These are phyloP conservation scores for Reticulitermes lucifugus DNA, from an alignment of 2,888 invertebrate species.

Conservation along the genomic window DNA sequence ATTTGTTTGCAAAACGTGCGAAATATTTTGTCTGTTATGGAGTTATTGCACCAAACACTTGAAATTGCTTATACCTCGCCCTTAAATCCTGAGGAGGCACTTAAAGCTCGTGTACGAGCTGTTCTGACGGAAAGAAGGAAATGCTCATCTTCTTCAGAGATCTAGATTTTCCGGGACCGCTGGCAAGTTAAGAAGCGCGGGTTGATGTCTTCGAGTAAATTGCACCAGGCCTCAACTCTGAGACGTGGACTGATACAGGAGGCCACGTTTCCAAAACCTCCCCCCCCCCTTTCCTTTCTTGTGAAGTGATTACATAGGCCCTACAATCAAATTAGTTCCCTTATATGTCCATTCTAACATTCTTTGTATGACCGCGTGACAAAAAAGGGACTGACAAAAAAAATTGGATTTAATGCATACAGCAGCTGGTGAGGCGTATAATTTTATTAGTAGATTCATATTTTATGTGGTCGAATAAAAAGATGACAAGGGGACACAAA, in stretches of 20 bases:
- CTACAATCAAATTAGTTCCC: neutral
- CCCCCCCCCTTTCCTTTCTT: neutral
- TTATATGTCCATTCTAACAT: neutral
- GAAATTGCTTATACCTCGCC: neutral
- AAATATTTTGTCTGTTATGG: neutral
- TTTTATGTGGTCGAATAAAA: neutral
- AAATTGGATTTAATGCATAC: neutral
- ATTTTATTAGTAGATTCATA: neutral
- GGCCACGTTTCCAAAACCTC: slow-evolving; percentile 24
- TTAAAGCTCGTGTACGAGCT: neutral
- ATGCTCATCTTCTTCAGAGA: neutral
- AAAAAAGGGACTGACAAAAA: neutral
- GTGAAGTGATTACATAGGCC: neutral
- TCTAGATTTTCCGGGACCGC: slow-evolving; percentile 1
- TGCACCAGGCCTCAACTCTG: slow-evolving; percentile 20
- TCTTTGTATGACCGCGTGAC: neutral
- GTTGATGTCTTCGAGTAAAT: slow-evolving; percentile 25
- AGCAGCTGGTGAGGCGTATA: neutral
- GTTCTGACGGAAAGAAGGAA: neutral
- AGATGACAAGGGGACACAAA: neutral
- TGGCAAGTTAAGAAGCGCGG: neutral
- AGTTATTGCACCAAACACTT: slow-evolving; percentile 7
- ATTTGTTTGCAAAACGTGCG: too few relatives aligned
- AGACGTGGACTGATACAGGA: slow-evolving; percentile 21
- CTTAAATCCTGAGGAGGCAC: slow-evolving; percentile 3